Percentiles rank a stretch among this genome's conserved stretches.
Evolutionary conservation across 2,113 vertebrate species (phyloP).

Genomic region (Hippopotamus amphibius): DNA sequence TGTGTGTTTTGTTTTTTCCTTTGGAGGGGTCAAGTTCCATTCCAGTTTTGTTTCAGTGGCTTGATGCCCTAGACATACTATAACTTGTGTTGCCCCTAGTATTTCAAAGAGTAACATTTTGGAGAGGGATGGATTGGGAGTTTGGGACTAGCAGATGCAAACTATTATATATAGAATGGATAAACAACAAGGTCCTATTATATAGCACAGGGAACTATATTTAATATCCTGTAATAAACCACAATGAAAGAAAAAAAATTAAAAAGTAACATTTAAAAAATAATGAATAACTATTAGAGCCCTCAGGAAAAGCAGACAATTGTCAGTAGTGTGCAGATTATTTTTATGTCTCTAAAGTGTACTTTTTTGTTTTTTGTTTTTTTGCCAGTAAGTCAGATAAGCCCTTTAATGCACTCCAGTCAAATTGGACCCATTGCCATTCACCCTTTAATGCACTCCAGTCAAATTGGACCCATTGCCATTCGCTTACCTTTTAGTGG

Average conservation of each 20-base stretch:
- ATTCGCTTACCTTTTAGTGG: background rate
- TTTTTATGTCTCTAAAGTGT: background rate
- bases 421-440: too few species aligned
- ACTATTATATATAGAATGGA: background rate
- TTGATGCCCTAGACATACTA: background rate
- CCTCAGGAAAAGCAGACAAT: background rate
- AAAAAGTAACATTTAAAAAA: background rate
- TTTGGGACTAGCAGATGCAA: background rate
- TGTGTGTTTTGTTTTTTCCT: background rate
- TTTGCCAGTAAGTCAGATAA: background rate
- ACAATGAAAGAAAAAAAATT: background rate
- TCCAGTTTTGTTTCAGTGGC: background rate
- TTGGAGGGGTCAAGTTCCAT: background rate
- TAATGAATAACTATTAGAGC: background rate
- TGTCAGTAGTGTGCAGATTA: background rate
- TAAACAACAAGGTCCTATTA: background rate
- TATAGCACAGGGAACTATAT: background rate
- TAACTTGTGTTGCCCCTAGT: background rate
- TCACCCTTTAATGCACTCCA: background rate
- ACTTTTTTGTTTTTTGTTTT: too few species aligned
- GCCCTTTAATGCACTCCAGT: too few species aligned
- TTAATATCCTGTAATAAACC: background rate
- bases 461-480: constrained; percentile 23
- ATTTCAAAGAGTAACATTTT: background rate
- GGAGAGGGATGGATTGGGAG: background rate